These are phyloP conservation scores for Pelobates fuscus DNA, from an alignment of 2,113 vertebrate species.

Conservation along the genomic window DNA sequence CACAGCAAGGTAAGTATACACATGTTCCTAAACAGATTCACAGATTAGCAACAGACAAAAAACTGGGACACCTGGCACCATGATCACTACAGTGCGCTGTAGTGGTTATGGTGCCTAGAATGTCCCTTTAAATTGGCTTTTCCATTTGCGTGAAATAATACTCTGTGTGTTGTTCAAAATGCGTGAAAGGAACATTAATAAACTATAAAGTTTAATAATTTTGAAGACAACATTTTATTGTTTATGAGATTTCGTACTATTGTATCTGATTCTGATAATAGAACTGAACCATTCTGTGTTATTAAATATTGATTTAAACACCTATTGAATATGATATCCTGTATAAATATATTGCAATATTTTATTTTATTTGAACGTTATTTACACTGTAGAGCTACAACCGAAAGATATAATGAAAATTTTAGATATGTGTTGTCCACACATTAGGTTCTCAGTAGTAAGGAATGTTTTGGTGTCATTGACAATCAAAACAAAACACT, in stretches of 20 bases:
- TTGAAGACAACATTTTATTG: background rate
- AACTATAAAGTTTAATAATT: no score
- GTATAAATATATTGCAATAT: constrained; percentile 17
- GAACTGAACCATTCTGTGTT: background rate
- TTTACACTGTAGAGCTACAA: constrained; percentile 27
- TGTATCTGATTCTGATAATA: background rate
- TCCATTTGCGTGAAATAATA: no score
- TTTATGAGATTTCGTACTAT: background rate
- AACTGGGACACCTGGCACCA: no score
- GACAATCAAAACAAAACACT: constrained; percentile 1
- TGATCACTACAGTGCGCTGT: no score
- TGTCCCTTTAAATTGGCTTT: no score
- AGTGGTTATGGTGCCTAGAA: no score
- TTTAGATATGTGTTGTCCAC: background rate
- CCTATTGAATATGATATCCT: background rate
- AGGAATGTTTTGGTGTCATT: constrained; percentile 4
- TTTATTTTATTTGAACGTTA: constrained; percentile 34
- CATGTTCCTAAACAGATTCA: no score
- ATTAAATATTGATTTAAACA: constrained; percentile 24
- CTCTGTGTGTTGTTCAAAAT: no score
- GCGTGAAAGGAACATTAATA: background rate
- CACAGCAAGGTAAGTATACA: no score
- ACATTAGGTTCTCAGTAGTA: constrained; percentile 3
- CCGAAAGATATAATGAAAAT: constrained; percentile 21
- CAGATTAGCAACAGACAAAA: no score